A percentile compares a stretch with the other conserved stretches of the same genome.
These are phyloP conservation scores for Pristionchus exspectatus DNA, from an alignment of 2,888 invertebrate genomes.

Conservation along the genomic window DNA sequence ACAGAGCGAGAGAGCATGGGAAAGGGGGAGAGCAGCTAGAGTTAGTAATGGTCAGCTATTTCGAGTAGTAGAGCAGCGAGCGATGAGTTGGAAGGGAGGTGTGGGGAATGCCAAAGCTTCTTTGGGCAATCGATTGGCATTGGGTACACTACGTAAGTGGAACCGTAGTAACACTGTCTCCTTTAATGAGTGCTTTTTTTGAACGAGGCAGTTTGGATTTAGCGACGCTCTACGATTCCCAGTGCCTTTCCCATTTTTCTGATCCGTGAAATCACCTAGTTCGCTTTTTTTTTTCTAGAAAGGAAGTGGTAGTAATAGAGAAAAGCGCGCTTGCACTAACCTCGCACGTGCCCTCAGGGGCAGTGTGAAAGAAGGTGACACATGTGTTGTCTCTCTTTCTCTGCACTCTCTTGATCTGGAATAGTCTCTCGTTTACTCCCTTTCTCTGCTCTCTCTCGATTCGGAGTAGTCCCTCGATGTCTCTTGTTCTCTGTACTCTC, in stretches of 20 bases:
- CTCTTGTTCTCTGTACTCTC: background rate
- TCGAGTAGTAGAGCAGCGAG: background rate
- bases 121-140: background rate
- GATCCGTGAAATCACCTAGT: too few relatives aligned
- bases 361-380: background rate
- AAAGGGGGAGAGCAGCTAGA: background rate
- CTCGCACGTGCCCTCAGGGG: background rate
- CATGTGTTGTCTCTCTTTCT: background rate
- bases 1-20: background rate
- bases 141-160: background rate
- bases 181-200: background rate
- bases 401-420: background rate
- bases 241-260: too few relatives aligned
- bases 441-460: constrained; percentile 5
- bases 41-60: background rate
- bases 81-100: background rate
- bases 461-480: background rate
- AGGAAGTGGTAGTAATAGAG: background rate
- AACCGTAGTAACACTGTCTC: background rate
- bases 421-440: background rate
- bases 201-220: background rate
- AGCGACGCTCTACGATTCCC: too few relatives aligned
- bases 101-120: background rate
- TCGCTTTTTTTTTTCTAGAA: too few relatives aligned
- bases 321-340: background rate